Evolutionary conservation across 2,888 invertebrate genomes (phyloP).

Genomic region (Chironomus tentans): DNA sequence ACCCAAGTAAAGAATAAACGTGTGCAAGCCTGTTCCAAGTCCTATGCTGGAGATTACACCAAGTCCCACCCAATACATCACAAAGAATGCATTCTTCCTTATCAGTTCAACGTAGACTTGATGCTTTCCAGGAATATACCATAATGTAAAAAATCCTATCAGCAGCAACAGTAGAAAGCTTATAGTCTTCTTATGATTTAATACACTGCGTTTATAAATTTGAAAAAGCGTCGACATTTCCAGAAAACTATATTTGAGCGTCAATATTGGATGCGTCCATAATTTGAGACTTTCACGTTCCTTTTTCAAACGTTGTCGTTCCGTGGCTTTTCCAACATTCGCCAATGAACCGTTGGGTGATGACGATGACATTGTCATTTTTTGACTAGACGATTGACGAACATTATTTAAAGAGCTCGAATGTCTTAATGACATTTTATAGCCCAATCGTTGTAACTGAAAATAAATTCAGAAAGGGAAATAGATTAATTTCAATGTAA

Average conservation of each 20-base stretch:
- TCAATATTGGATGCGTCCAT: conserved; percentile 71
- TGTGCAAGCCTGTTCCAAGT: conserved; percentile 95
- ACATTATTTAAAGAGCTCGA: conserved; percentile 30
- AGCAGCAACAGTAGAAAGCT: conserved; percentile 38
- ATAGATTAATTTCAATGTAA: neutral
- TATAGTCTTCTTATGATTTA: conserved; percentile 38
- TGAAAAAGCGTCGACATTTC: conserved; percentile 59
- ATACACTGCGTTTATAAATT: conserved; percentile 45
- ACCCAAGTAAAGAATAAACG: conserved; percentile 96
- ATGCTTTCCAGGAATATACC: conserved; percentile 40
- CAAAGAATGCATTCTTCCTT: conserved; percentile 40
- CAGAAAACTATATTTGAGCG: conserved; percentile 67
- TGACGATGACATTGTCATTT: conserved; percentile 26
- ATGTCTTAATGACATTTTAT: conserved; percentile 46
- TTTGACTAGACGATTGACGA: conserved; percentile 30
- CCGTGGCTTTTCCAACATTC: neutral
- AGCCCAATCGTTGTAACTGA: conserved; percentile 57
- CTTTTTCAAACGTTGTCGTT: conserved; percentile 44
- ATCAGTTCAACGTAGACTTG: conserved; percentile 38
- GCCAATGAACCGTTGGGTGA: conserved; percentile 29
- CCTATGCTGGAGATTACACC: conserved; percentile 97
- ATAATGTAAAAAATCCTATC: conserved; percentile 38
- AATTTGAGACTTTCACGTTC: conserved; percentile 62
- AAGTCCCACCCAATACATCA: conserved; percentile 81
- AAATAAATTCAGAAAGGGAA: conserved; percentile 30